Percentiles rank a stretch among this genome's conserved stretches.
These are phyloP conservation scores for Lacerta viridis DNA, from an alignment of 2,797 vertebrate genomes.

Conservation along the genomic window DNA sequence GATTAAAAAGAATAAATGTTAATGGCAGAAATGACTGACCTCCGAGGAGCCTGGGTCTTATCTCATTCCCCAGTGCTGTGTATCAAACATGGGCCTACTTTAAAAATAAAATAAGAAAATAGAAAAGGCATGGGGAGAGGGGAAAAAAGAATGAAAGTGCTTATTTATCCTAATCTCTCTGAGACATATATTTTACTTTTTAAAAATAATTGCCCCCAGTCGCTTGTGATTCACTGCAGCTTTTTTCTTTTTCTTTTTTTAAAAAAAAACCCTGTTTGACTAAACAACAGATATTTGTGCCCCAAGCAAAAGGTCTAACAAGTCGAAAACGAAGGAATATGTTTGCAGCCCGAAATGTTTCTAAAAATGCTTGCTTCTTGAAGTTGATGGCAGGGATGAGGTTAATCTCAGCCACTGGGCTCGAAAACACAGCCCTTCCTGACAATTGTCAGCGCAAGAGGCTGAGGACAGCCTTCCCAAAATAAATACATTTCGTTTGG, in stretches of 20 bases:
- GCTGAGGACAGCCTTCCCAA: slow-evolving; percentile 47
- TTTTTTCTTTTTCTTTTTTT: background rate
- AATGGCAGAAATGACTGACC: slow-evolving; percentile 57
- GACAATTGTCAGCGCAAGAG: slow-evolving; percentile 28
- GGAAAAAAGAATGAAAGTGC: slow-evolving; percentile 42
- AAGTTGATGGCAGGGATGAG: background rate
- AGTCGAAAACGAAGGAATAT: slow-evolving; percentile 53
- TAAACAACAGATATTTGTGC: slow-evolving; percentile 27
- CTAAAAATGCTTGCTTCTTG: slow-evolving; percentile 40
- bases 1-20: slow-evolving; percentile 60
- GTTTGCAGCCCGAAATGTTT: slow-evolving; percentile 23
- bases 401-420: slow-evolving; percentile 35
- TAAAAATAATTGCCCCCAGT: slow-evolving; percentile 50
- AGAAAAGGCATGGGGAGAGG: background rate
- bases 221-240: slow-evolving; percentile 42
- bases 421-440: slow-evolving; percentile 40
- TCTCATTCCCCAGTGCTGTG: slow-evolving; percentile 56
- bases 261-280: slow-evolving; percentile 34
- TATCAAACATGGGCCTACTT: slow-evolving; percentile 63
- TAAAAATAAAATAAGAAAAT: slow-evolving; percentile 31
- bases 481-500: slow-evolving; percentile 49
- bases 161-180: slow-evolving; percentile 76
- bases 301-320: slow-evolving; percentile 51
- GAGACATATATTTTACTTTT: slow-evolving; percentile 52
- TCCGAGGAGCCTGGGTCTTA: slow-evolving; percentile 55